Percentiles rank a stretch among this genome's conserved stretches.
phyloP scores from a whole-genome alignment of 2,888 invertebrate genomes.

The Andricus quercusramuli region DNA sequence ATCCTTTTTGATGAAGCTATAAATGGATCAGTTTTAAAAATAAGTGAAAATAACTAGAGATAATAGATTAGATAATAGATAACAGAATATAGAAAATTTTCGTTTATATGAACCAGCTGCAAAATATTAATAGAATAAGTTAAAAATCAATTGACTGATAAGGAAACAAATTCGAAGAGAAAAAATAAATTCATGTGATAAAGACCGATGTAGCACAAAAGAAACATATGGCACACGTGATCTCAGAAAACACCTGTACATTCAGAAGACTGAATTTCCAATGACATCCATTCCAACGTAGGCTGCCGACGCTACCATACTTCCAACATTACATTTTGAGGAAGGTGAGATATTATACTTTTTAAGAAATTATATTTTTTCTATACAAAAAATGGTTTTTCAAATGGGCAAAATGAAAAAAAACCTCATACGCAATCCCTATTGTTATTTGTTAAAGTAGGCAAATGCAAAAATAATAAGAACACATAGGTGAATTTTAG shows the following conservation, averaged over 20 bases:
- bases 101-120: neutral
- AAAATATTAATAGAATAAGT: neutral
- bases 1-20: no score
- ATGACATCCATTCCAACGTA: constrained; percentile 63
- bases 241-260: constrained; percentile 73
- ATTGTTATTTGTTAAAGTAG: neutral
- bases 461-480: neutral
- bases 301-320: constrained; percentile 62
- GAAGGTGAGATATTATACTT: constrained; percentile 41
- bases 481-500: neutral
- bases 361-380: constrained; percentile 2
- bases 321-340: constrained; percentile 46
- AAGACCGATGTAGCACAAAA: constrained; percentile 34
- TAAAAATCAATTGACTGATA: constrained; percentile 45
- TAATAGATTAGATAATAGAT: no score
- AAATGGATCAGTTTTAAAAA: no score
- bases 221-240: constrained; percentile 71
- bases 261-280: constrained; percentile 59
- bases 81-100: neutral
- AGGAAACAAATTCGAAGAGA: constrained; percentile 13
- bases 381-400: neutral
- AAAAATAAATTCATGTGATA: constrained; percentile 29
- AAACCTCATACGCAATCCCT: neutral
- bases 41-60: no score
- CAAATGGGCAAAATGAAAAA: neutral